A percentile compares a stretch with the other conserved stretches of the same genome.
Conservation (phyloP, 2,888 invertebrate genomes). For the Drosophila testacea region DNA sequence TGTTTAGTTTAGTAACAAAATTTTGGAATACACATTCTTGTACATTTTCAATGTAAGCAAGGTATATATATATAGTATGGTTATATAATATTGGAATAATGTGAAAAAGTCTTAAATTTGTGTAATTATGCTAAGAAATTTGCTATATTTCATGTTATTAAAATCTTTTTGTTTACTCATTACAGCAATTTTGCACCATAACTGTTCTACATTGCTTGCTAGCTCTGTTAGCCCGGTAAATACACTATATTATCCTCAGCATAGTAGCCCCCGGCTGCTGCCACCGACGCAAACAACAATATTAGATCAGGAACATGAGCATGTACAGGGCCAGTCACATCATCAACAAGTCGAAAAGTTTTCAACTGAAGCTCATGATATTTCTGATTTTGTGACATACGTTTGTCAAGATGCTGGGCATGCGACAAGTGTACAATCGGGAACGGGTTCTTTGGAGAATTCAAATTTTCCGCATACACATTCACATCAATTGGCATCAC, state of each 20-base stretch:
- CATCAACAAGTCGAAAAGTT: constrained; percentile 87
- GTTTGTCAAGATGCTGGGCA: constrained; percentile 97
- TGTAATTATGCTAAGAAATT: no score
- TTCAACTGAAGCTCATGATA: constrained; percentile 91
- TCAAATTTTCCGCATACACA: constrained; percentile 55
- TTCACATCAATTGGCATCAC: constrained; percentile 52
- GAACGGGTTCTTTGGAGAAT: constrained; percentile 39
- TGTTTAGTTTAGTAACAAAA: no score
- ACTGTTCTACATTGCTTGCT: constrained; percentile 82
- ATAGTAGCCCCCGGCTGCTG: constrained; percentile 76
- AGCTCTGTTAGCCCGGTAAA: constrained; percentile 86
- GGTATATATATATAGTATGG: no score
- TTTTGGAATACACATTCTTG: no score
- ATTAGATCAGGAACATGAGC: constrained; percentile 75
- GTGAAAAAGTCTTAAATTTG: no score
- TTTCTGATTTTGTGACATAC: constrained; percentile 98
- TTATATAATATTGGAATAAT: no score
- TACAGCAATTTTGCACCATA: constrained; percentile 59
- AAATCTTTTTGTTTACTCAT: not conserved
- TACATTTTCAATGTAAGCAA: no score
- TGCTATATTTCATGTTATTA: not conserved
- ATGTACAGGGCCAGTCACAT: constrained; percentile 53
- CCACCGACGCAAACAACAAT: constrained; percentile 45
- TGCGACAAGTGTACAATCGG: constrained; percentile 26
- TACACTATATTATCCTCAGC: constrained; percentile 86